Base-by-base conservation (phyloP, 2,113 vertebrate species). In the Cephalopholis sonnerati region DNA sequence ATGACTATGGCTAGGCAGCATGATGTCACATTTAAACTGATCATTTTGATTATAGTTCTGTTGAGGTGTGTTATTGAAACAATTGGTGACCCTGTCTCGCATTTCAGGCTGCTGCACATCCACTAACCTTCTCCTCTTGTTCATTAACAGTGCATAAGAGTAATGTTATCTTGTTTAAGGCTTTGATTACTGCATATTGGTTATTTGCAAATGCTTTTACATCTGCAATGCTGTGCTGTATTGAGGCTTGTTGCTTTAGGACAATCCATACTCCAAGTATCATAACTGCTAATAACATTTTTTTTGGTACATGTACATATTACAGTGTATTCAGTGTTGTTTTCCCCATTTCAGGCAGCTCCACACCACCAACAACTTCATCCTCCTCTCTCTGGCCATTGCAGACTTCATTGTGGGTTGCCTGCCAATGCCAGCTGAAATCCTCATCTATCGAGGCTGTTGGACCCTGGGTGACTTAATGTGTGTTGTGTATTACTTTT, bases 311-410 rank as follows among this genome's bases (percentile, higher is more conserved):
- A 41, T 8, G 1, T 10, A 3, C 51, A 9, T 10, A 54, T 20
- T 7, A 24, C 39, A 65, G 8, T 48, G 13, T 46, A 3, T 48
- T 41, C 8, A 41, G 11, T 66, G 7, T 18, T 66, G 17, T 25
- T 66, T 11, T 66, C 32, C 2, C 2, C 64, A 50, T 20, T 77
- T 41, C 85, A 95, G 91, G 79, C 89, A 93, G 73, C 93, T 95
- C 18, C 91, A 93, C 75, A 94, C 90, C 24, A 46, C 91, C 27
- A 93, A 91, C 48, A 93, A 93, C 77, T 25, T 92, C 61, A 77
- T 94, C 13, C 58, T 94, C 25, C 82, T 93, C 10, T 94, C 84
- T 66, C 61, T 84, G 74, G 68, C 73, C n/a, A 17, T 65, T 12
- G 36, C 84, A 1, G 87, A 83, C 25, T 66, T 77, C 15, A n/a